A percentile compares a stretch with the other conserved stretches of the same genome.
These are phyloP conservation scores for Rhodophaea formosa DNA, from an alignment of 2,888 invertebrate species.

Conservation along the genomic window DNA sequence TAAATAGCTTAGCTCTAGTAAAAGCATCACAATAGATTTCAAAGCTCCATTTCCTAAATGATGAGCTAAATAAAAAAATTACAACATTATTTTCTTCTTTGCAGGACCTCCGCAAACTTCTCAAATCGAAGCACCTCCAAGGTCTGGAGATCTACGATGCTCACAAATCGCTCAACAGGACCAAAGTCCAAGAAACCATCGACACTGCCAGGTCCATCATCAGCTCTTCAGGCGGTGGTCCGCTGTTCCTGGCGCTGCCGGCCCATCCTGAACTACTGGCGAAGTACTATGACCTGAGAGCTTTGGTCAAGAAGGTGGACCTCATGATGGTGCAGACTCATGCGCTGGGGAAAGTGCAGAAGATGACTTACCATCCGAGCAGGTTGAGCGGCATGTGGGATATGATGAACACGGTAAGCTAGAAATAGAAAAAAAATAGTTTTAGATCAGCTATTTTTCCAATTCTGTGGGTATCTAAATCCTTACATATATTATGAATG, in stretches of 20 bases:
- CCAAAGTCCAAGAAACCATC: conserved; percentile 70
- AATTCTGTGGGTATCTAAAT: too few species aligned
- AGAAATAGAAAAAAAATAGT: too few species aligned
- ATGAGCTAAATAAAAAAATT: too few species aligned
- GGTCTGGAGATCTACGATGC: conserved; percentile 81
- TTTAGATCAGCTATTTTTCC: too few species aligned
- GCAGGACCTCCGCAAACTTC: conserved; percentile 77
- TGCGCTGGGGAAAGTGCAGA: conserved; percentile 82
- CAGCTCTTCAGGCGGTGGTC: conserved; percentile 71
- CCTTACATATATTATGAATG: too few species aligned
- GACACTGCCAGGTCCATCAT: conserved; percentile 69
- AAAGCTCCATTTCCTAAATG: too few species aligned
- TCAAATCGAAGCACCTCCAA: conserved; percentile 80
- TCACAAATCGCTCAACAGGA: conserved; percentile 74
- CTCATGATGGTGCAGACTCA: conserved; percentile 86
- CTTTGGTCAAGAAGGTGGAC: conserved; percentile 83
- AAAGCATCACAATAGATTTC: too few species aligned
- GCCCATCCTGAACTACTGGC: conserved; percentile 84
- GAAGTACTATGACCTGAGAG: conserved; percentile 86
- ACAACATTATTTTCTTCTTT: too few species aligned
- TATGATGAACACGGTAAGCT: conserved; percentile 86
- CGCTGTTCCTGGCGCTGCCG: conserved; percentile 83
- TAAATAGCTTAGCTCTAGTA: too few species aligned
- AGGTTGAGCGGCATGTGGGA: conserved; percentile 88
- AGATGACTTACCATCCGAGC: conserved; percentile 88